Evolutionary conservation across 2,888 invertebrate genomes (phyloP), one percentile per base, ranked within the genome.

Genomic region (Rotaria magnacalcarata): DNA sequence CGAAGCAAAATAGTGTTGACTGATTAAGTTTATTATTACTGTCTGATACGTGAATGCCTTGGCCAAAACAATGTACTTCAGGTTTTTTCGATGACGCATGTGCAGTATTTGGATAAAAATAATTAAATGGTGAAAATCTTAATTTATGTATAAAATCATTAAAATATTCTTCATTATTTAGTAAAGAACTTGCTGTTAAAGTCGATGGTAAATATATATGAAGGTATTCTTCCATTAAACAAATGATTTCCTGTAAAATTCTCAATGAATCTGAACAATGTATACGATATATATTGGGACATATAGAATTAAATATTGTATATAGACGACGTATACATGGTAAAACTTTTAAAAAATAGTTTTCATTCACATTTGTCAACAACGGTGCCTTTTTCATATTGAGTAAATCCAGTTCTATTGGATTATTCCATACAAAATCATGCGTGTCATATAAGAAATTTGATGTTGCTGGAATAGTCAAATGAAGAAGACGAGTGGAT

Each of bases 181-280:
- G 0, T 80, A 80, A 24, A 16, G 47, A 47, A 47, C 47, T 47
- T 24, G n/a, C 1, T 41, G 74, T 7, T 7, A 21, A 7, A 21
- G 0, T n/a, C 8, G 21, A 14, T 24, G 21, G 7, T 67, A 27
- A 19, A 67, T 34, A 34, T 14, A 80, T 47, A 47, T 80, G 19
- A 47, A 80, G 47, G 8, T n/a, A 80, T 47, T 80, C 47, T 47
- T 47, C 80, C 14, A 47, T 47, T 47, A 80, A 47, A 80, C 80
- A 47, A 24, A 47, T 80, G 24, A 80, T 47, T 80, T 80, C 80
- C 14, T 80, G 24, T 80, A 80, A 80, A 80, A 80, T 34, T n/a
- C 47, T 21, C 10, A 24, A 47, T 4, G 80, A 80, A 80, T 80
- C 80, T n/a, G 43, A n/a, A 80, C 80, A 47, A 47, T 47, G 43